Evolutionary conservation across 2,888 invertebrate species (phyloP).

Genomic region (Timema podura): DNA sequence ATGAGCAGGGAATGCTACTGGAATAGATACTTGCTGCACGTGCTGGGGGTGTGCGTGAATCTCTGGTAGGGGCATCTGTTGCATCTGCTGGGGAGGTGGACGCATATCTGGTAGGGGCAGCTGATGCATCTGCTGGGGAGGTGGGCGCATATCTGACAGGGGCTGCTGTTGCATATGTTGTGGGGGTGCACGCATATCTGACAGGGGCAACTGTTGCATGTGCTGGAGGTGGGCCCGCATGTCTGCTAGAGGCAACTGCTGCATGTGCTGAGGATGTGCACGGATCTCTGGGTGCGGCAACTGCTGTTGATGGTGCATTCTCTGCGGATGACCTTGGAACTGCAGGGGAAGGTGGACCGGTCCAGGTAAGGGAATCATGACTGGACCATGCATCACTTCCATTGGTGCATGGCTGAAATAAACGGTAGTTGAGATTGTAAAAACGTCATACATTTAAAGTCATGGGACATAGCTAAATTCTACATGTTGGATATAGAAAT

Average conservation of each 20-base stretch:
- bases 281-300: slow-evolving; percentile 28
- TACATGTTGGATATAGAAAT: too few relatives aligned
- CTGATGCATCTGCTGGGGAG: slow-evolving; percentile 23
- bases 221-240: slow-evolving; percentile 19
- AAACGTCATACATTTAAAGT: too few relatives aligned
- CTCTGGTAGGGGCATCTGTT: slow-evolving; percentile 20
- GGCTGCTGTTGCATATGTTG: too few relatives aligned
- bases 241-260: slow-evolving; percentile 10
- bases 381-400: slow-evolving; percentile 51
- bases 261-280: not conserved
- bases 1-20: slow-evolving; percentile 19
- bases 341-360: slow-evolving; percentile 40
- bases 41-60: slow-evolving; percentile 22
- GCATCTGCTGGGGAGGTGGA: slow-evolving; percentile 22
- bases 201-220: too few relatives aligned
- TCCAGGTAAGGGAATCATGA: slow-evolving; percentile 36
- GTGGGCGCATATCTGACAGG: slow-evolving; percentile 26
- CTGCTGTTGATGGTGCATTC: too few relatives aligned
- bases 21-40: slow-evolving; percentile 21
- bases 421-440: too few relatives aligned
- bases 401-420: too few relatives aligned
- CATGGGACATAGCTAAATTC: too few relatives aligned
- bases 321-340: slow-evolving; percentile 32
- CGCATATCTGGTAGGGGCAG: slow-evolving; percentile 23
- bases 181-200: slow-evolving; percentile 12